These are phyloP conservation scores for Chalcosyrphus nemorum DNA, from an alignment of 2,888 invertebrate genomes.

Conservation along the genomic window DNA sequence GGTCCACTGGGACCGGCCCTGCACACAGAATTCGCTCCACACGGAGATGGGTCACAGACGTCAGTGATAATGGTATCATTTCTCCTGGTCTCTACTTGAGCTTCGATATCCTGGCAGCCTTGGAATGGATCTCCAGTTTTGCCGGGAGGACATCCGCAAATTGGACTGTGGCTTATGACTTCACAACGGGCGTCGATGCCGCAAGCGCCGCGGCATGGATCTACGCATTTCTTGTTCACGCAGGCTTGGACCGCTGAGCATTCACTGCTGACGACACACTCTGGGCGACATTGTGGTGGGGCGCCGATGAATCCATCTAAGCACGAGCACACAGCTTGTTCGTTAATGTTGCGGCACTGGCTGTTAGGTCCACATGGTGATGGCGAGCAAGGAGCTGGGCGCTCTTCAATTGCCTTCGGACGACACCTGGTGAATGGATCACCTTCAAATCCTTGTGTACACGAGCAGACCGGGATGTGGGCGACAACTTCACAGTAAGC, in stretches of 20 bases:
- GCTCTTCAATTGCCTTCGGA: too few species aligned
- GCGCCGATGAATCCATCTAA: slow-evolving; percentile 86
- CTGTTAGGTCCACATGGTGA: slow-evolving; percentile 86
- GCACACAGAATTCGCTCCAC: slow-evolving; percentile 91
- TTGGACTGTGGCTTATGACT: slow-evolving; percentile 88
- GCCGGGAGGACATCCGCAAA: slow-evolving; percentile 86
- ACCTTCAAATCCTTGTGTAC: slow-evolving; percentile 86
- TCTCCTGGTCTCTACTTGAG: too few species aligned
- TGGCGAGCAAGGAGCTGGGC: slow-evolving; percentile 83
- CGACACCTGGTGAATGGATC: slow-evolving; percentile 87
- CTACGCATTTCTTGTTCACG: slow-evolving; percentile 87
- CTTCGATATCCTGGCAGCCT: slow-evolving; percentile 85
- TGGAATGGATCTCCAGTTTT: slow-evolving; percentile 90
- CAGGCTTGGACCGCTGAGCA: slow-evolving; percentile 86
- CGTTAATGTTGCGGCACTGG: slow-evolving; percentile 84
- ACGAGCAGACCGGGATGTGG: slow-evolving; percentile 89
- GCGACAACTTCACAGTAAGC: slow-evolving; percentile 89
- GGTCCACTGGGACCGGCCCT: slow-evolving; percentile 86
- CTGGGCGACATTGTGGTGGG: slow-evolving; percentile 87
- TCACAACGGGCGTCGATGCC: slow-evolving; percentile 88
- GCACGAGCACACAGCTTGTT: slow-evolving; percentile 88
- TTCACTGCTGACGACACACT: slow-evolving; percentile 87
- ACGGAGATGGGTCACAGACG: slow-evolving; percentile 90
- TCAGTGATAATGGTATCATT: too few species aligned
- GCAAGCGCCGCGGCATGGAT: slow-evolving; percentile 89